Conservation (phyloP, 2,113 vertebrate genomes). For the Ornithorhynchus anatinus region DNA sequence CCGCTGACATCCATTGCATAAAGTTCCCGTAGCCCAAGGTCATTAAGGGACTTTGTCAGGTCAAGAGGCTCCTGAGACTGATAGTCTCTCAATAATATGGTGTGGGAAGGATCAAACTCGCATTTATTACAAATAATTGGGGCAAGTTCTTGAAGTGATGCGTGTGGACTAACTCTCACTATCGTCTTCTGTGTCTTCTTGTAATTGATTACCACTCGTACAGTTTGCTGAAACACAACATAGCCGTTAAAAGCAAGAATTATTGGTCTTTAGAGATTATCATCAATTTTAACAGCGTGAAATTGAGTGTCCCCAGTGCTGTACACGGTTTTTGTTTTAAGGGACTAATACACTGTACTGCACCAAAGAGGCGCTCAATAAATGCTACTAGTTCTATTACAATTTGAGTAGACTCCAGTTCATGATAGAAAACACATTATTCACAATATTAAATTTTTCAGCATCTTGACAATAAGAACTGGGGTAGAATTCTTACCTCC, state of each 20-base stretch:
- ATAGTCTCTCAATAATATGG: slow-evolving; percentile 82
- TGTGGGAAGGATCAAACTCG: slow-evolving; percentile 86
- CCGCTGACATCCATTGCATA: slow-evolving; percentile 88
- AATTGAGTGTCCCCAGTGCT: neutral
- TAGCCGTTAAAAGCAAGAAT: neutral
- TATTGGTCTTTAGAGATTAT: neutral
- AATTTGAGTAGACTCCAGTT: too few species aligned
- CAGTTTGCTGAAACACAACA: slow-evolving; percentile 83
- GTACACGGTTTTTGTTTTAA: too few species aligned
- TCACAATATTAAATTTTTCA: neutral
- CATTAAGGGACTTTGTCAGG: slow-evolving; percentile 86
- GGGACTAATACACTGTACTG: too few species aligned
- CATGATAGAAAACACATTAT: too few species aligned
- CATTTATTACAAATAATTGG: slow-evolving; percentile 91
- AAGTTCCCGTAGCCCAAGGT: slow-evolving; percentile 88
- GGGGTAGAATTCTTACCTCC: slow-evolving; percentile 77
- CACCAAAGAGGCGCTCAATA: too few species aligned
- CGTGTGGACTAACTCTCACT: slow-evolving; percentile 87
- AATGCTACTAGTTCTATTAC: too few species aligned
- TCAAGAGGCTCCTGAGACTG: slow-evolving; percentile 86
- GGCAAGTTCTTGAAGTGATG: slow-evolving; percentile 80
- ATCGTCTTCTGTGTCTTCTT: slow-evolving; percentile 94
- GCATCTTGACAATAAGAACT: neutral
- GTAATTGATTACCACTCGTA: slow-evolving; percentile 95
- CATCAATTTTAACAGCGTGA: neutral